Evolutionary conservation across 2,797 vertebrate species (phyloP).

Genomic region (Discoglossus pictus): DNA sequence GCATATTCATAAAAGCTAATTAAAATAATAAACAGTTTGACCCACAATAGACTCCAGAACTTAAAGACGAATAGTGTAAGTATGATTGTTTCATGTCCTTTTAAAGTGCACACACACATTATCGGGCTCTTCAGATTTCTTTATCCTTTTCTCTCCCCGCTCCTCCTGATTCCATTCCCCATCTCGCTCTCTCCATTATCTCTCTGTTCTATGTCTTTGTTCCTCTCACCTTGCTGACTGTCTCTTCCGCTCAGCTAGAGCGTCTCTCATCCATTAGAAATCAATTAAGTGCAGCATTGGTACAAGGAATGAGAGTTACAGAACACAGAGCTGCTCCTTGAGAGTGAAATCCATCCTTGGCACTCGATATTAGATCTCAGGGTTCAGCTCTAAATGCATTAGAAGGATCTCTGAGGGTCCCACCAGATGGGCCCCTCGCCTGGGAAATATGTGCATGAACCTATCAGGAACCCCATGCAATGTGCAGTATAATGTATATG

Average conservation of each 20-base stretch:
- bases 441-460: not conserved
- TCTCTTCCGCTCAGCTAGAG: slow-evolving; percentile 46
- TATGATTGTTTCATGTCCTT: too few species aligned
- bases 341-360: slow-evolving; percentile 34
- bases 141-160: too few species aligned
- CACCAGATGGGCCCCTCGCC: slow-evolving; percentile 11
- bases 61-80: too few species aligned
- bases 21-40: too few species aligned
- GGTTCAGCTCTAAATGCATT: slow-evolving; percentile 11
- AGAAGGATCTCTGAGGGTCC: not conserved
- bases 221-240: slow-evolving; percentile 43
- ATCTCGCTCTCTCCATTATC: not conserved
- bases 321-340: slow-evolving; percentile 29
- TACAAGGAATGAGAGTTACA: slow-evolving; percentile 25
- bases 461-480: not conserved
- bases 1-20: too few species aligned
- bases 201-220: slow-evolving; percentile 5
- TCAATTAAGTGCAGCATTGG: slow-evolving; percentile 44
- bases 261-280: slow-evolving; percentile 45
- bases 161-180: not conserved
- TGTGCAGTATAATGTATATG: slow-evolving; percentile 1
- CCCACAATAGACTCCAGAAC: too few species aligned
- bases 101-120: too few species aligned
- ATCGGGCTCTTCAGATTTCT: too few species aligned
- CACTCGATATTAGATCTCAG: slow-evolving; percentile 16